Evolutionary conservation across 2,888 invertebrate species (phyloP).

Genomic region (Junonia oenone): DNA sequence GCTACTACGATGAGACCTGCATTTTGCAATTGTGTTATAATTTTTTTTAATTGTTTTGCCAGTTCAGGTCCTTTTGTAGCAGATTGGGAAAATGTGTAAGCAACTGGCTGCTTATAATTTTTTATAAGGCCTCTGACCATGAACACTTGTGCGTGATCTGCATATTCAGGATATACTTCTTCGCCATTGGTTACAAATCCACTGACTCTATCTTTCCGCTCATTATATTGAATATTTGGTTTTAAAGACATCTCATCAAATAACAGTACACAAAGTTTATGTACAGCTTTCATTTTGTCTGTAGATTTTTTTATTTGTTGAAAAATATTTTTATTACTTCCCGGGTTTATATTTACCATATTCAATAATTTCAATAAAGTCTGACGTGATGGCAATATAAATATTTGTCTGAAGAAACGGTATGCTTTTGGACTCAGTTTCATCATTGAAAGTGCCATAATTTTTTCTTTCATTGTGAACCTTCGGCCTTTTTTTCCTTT

Average conservation of each 20-base stretch:
- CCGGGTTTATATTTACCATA: too few species aligned
- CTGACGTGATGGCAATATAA: too few species aligned
- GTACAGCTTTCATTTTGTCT: too few species aligned
- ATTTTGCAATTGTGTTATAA: constrained; percentile 26
- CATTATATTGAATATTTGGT: constrained; percentile 28
- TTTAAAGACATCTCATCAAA: constrained; percentile 37
- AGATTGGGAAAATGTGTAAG: constrained; percentile 30
- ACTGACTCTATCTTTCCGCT: constrained; percentile 22
- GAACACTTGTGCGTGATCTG: neutral
- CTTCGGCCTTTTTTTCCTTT: neutral
- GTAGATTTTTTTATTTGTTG: too few species aligned
- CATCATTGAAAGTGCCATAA: neutral
- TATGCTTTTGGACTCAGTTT: neutral
- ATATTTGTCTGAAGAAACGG: too few species aligned
- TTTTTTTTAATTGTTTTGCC: constrained; percentile 27
- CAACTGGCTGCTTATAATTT: constrained; percentile 27
- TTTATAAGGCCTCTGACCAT: constrained; percentile 20
- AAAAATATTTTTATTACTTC: too few species aligned
- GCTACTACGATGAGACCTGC: constrained; percentile 33
- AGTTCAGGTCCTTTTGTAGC: constrained; percentile 34
- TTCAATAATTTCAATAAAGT: too few species aligned
- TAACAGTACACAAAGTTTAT: constrained; percentile 26
- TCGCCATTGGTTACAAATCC: neutral
- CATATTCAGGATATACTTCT: neutral
- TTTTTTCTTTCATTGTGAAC: neutral